These are phyloP conservation scores for Callipepla squamata DNA, from an alignment of 2,113 vertebrate species.

Conservation along the genomic window DNA sequence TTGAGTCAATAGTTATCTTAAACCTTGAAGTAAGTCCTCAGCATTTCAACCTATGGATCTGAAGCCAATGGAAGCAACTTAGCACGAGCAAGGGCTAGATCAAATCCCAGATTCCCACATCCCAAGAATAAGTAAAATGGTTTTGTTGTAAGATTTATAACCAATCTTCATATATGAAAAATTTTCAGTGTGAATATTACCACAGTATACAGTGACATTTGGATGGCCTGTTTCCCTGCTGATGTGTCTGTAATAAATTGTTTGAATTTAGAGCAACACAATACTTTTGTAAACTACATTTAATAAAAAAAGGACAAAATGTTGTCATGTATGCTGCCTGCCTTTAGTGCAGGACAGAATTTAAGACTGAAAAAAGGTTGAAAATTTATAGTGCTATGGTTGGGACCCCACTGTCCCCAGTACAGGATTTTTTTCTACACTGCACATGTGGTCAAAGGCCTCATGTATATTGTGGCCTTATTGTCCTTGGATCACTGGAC, in stretches of 20 bases:
- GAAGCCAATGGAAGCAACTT: background rate
- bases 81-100: background rate
- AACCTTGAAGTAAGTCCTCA: background rate
- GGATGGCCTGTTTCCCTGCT: background rate
- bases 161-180: background rate
- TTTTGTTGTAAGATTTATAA: background rate
- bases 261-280: background rate
- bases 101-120: background rate
- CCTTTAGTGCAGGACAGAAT: background rate
- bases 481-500: background rate
- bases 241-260: background rate
- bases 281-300: background rate
- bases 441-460: accelerated
- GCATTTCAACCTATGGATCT: background rate
- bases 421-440: background rate
- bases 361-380: background rate
- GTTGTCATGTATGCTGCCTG: accelerated
- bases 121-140: background rate
- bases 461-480: background rate
- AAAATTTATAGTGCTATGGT: background rate
- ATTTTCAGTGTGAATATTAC: background rate
- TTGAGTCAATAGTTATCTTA: background rate
- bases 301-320: background rate
- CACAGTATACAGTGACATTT: background rate
- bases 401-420: background rate